Conservation (phyloP, 2,888 invertebrate species). For the Amphipoea lucens region DNA sequence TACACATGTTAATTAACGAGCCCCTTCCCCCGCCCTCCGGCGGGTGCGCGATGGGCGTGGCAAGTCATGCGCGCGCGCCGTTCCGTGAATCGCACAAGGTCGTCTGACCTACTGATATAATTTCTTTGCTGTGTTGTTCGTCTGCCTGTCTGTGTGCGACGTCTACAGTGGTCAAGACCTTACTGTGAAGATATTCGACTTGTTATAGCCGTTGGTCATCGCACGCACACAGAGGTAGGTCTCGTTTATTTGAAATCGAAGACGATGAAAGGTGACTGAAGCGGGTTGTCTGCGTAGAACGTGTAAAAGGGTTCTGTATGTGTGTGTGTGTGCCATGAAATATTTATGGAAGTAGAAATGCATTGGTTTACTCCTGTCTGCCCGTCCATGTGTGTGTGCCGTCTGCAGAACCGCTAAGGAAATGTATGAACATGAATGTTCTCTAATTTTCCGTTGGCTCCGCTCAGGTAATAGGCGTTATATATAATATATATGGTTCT, state of each 20-base stretch:
- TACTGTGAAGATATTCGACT: conserved; percentile 10
- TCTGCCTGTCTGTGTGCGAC: conserved; percentile 64
- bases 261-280: conserved; percentile 1
- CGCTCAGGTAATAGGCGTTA: conserved; percentile 54
- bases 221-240: conserved; percentile 27
- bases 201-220: background rate
- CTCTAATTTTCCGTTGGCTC: conserved; percentile 51
- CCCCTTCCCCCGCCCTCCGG: conserved; percentile 36
- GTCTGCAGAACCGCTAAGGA: conserved; percentile 47
- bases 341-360: conserved; percentile 1
- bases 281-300: background rate
- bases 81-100: conserved; percentile 81
- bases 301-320: background rate
- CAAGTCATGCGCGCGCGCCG: conserved; percentile 77
- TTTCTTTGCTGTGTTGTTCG: conserved; percentile 69
- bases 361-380: background rate
- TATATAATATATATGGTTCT: conserved; percentile 54
- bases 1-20: conserved; percentile 59
- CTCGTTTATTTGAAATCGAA: conserved; percentile 1
- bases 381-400: conserved; percentile 4
- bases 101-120: conserved; percentile 82
- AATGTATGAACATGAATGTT: conserved; percentile 43
- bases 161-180: conserved; percentile 55
- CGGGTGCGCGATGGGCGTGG: conserved; percentile 71
- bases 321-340: conserved; percentile 28